Base-by-base conservation (phyloP, 2,888 invertebrate species). In the Cataglyphis rosenhaueri region DNA sequence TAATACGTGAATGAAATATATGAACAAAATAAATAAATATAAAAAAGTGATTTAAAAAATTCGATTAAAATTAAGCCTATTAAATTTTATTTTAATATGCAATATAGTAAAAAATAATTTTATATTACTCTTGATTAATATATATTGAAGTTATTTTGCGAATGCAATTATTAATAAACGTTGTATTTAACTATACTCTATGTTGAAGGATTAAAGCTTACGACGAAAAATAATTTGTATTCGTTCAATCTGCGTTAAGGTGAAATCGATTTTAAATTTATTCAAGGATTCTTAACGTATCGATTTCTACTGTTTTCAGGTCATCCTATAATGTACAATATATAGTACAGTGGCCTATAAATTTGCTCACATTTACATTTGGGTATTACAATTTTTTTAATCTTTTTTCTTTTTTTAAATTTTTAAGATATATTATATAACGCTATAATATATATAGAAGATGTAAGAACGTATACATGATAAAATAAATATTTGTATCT, bases 291-390 rank as follows among this genome's bases (percentile, higher is more conserved):
- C 29, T 73, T 18, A 44, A 32, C 18, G 3, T 68, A 38, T 21
- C 25, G 32, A 62, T 48, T 62, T 62, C 9, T 15, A 29, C 12
- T 8, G 9, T 74, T 61, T 44, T 10, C n/a, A 32, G 18, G n/a
- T 15, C 5, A 21, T n/a, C 9, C 9, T 74, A 74, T 74, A 74
- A 59, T 41, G 29, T 29, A 44, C 9, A 55, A 55, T 55, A 35
- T 3, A 21, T 3, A 6, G 21, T n/a, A 44, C 1, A 44, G 18
- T 8, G 48, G 3, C n/a, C 15, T 4, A 15, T 29, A 65, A 41
- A 48, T 29, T 8, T 44, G 3, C n/a, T 66, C 12, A 48, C 1
- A 4, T 21, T 6, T 48, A 32, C 1, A 48, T 68, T 68, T 48
- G n/a, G 6, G 0, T 32, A 66, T 18, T 44, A 48, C 15, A 65